A percentile compares a stretch with the other conserved stretches of the same genome.
Conservation (phyloP, 2,797 vertebrate genomes). For the Pelochelys cantorii region DNA sequence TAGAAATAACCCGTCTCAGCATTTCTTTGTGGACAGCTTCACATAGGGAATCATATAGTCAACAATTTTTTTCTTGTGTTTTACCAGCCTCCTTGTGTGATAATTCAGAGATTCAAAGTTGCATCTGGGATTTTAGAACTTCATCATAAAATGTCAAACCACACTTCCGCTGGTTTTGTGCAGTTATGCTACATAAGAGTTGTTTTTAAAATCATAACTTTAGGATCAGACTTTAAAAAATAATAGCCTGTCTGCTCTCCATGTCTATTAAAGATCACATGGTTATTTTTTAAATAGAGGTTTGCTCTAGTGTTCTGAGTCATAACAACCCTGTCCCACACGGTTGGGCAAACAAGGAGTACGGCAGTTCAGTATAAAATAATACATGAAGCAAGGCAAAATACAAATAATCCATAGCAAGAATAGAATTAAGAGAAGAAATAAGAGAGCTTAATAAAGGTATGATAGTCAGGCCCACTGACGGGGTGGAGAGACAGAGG, state of each 20-base stretch:
- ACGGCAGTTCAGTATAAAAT: not conserved
- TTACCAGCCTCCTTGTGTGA: not conserved
- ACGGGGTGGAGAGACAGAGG: no score
- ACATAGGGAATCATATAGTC: not conserved
- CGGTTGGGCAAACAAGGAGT: not conserved
- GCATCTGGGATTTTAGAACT: not conserved
- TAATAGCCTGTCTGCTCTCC: not conserved
- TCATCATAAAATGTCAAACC: slow-evolving; percentile 3
- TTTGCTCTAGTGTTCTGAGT: not conserved
- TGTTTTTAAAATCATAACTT: not conserved
- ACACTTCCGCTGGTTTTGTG: slow-evolving; percentile 17
- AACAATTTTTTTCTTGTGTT: not conserved
- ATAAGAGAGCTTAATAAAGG: not conserved
- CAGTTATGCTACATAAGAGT: not conserved
- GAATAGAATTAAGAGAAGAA: not conserved
- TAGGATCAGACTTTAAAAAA: not conserved
- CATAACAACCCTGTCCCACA: not conserved
- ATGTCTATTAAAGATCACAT: not conserved
- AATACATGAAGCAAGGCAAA: accelerated
- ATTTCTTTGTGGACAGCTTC: not conserved
- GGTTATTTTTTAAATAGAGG: not conserved
- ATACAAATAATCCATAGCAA: not conserved
- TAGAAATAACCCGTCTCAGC: not conserved
- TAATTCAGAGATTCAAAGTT: not conserved
- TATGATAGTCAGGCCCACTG: not conserved